Evolutionary conservation across 2,113 vertebrate species (phyloP), one percentile per base, ranked within the genome.

Genomic region (Ptyas mucosa): DNA sequence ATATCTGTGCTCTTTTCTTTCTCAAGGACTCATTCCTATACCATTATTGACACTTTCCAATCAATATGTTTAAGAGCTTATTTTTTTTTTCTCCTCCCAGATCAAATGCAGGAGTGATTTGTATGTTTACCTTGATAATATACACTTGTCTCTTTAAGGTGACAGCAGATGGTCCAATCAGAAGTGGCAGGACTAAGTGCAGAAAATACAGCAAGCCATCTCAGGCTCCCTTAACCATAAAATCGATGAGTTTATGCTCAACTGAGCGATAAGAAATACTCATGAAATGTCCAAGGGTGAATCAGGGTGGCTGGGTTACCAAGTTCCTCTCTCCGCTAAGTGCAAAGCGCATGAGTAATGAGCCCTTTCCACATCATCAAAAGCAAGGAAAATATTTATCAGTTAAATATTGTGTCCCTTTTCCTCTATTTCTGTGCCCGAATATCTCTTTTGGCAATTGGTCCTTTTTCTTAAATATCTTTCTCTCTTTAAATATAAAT

Each of bases 241-340:
- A 99, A 99, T 99, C 98, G 98, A 97, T 97, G 98, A 98, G 97
- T 99, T 99, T 98, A 98, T 98, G 98, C 98, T 98, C 98, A 96
- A 97, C 92, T 94, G 97, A 98, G 96, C 95, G 46, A 97, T 96
- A 95, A 97, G 97, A 97, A 97, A 95, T 94, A 95, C 96, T 96
- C 97, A 96, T 94, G 97, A 96, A 97, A 95, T 88, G 92, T 95
- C 94, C 92, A 96, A 97, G 96, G 97, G 97, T 96, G 94, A 96
- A 96, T 96, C 96, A 95, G 94, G 93, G 93, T 96, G 94, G 90
- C 24, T 93, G 93, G 81, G 89, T 75, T 95, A 93, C 85, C 91
- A 95, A 69, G 93, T 93, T 95, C 95, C 91, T 86, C 53, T 94
- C 61, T 43, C 90, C 85, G 95, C 93, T 95, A 81, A 90, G 55